Conservation (phyloP, 2,797 vertebrate species). For the Typhlichthys eigenmanni region DNA sequence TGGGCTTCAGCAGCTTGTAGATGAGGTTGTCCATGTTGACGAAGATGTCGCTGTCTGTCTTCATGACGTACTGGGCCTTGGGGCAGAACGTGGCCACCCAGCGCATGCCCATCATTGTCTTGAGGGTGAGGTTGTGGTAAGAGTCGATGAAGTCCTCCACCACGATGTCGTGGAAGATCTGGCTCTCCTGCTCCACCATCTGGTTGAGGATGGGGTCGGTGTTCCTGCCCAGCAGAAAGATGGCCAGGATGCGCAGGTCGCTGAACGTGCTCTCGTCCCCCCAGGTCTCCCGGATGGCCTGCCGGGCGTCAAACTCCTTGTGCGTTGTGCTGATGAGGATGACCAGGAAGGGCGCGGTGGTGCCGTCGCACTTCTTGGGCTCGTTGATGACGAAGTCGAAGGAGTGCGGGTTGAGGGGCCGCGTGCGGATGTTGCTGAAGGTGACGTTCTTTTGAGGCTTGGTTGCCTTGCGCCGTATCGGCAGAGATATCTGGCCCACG, state of each 20-base stretch:
- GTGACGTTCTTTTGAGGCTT: constrained; percentile 85
- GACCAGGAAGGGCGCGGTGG: constrained; percentile 84
- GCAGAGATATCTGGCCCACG: constrained; percentile 82
- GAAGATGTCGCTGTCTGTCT: constrained; percentile 98
- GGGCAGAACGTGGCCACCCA: constrained; percentile 95
- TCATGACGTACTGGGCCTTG: constrained; percentile 94
- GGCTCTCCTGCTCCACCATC: constrained; percentile 98
- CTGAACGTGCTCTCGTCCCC: constrained; percentile 92
- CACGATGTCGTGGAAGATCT: constrained; percentile 97
- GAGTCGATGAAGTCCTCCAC: constrained; percentile 96
- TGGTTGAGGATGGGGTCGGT: constrained; percentile 89
- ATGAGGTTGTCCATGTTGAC: constrained; percentile 99
- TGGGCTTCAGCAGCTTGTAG: constrained; percentile 94
- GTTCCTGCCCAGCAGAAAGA: constrained; percentile 94
- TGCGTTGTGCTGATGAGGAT: constrained; percentile 98
- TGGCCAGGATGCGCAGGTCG: constrained; percentile 88
- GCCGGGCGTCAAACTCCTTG: constrained; percentile 95
- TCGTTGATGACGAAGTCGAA: constrained; percentile 96
- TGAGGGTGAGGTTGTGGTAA: constrained; percentile 97
- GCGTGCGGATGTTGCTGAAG: constrained; percentile 94
- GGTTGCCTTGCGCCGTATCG: constrained; percentile 75
- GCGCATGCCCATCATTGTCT: constrained; percentile 97
- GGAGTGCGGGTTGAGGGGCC: constrained; percentile 91
- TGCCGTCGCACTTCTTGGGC: constrained; percentile 89
- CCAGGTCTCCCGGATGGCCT: constrained; percentile 97